Evolutionary conservation across 2,113 vertebrate species (phyloP), one percentile per base, ranked within the genome.

Genomic region (Xiphias gladius): DNA sequence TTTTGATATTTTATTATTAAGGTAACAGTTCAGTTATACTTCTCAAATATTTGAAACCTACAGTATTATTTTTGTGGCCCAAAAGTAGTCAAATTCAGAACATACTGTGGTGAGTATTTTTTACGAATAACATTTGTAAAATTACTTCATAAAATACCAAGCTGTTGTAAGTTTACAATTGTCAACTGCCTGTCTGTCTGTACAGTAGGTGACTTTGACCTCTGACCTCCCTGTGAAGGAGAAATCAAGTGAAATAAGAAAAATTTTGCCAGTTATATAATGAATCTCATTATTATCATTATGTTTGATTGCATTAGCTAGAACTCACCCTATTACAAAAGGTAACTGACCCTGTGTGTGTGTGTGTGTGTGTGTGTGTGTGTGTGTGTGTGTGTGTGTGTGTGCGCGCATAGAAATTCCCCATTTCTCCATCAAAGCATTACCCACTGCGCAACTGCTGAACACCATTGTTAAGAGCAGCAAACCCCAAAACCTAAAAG

Each of bases 191-290:
- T 30, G 28, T 46, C 50, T 30, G 3, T 66, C 46, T 39, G 58
- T 14, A 37, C 35, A 64, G 10, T n/a, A 3, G 6, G n/a, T 16
- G 35, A 24, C 26, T 79, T 35, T 57, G 57, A 63, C 30, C 77
- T 64, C 46, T 48, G 46, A 48, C 46, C 46, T 50, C 19, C 19
- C 48, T 50, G 48, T 50, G 48, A 19, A 20, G 48, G 48, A 20
- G 48, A 50, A 50, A 50, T 50, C 6, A 50, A 50, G 19, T 62
- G 43, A 37, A 67, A 46, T 77, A 77, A 32, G 8, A 58, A 68
- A 7, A 22, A 22, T 16, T 8, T 59, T 43, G 30, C 3, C 22
- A 64, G 9, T 39, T 35, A 48, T 58, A 11, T 1, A 41, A 43
- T 41, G 4, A 54, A 54, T 79, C n/a, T 62, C 12, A 58, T 55